phyloP scores from a whole-genome alignment of 2,888 invertebrate species.

The Crossocerus cetratus region DNA sequence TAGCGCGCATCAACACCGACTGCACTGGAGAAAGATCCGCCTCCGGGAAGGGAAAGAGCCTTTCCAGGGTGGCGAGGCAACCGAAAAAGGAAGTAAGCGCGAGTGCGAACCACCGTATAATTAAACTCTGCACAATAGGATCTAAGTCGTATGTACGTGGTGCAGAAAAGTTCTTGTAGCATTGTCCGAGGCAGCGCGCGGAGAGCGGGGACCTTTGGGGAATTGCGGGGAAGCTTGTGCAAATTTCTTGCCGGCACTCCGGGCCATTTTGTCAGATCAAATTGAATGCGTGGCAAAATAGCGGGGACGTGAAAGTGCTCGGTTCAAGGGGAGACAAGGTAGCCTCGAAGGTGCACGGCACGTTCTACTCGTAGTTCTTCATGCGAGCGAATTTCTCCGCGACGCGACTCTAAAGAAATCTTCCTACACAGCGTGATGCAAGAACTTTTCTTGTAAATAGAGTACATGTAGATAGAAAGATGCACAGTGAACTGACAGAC shows the following conservation, averaged over 20 bases:
- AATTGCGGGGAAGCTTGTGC: background rate
- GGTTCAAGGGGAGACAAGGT: background rate
- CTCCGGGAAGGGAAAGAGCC: background rate
- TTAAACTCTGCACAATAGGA: conserved; percentile 35
- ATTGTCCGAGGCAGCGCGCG: background rate
- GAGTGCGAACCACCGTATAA: conserved; percentile 13
- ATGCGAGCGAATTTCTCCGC: conserved; percentile 12
- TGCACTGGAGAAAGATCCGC: background rate
- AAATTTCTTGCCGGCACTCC: background rate
- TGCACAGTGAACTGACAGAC: conserved; percentile 35
- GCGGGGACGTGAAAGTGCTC: background rate
- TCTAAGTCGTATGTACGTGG: conserved; percentile 33
- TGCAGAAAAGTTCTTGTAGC: conserved; percentile 33
- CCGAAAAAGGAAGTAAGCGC: background rate
- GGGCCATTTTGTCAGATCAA: background rate
- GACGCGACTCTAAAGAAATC: conserved; percentile 31
- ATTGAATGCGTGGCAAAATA: no score
- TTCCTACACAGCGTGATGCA: conserved; percentile 28
- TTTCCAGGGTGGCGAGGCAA: background rate
- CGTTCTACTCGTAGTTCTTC: no score
- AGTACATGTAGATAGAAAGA: conserved; percentile 24
- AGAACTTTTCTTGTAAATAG: conserved; percentile 42
- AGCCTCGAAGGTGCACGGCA: background rate
- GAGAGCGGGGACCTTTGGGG: background rate
- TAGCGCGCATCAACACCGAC: conserved; percentile 19